These are phyloP conservation scores for Drosophila insularis DNA, from an alignment of 1,140 invertebrate genomes.

Conservation along the genomic window DNA sequence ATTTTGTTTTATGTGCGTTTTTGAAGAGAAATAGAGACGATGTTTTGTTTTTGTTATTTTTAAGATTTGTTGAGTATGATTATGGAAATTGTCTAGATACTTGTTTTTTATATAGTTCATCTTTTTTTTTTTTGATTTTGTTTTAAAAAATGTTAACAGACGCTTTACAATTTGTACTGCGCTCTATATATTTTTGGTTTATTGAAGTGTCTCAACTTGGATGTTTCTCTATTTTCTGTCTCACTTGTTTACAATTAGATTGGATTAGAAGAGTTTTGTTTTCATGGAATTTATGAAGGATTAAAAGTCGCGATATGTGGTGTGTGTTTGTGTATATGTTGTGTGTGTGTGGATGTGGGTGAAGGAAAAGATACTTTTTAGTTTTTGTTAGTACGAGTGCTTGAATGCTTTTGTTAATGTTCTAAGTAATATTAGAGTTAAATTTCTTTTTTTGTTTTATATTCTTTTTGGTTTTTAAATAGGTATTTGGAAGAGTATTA, in stretches of 20 bases:
- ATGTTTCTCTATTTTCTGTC: neutral
- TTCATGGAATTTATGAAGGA: constrained; percentile 21
- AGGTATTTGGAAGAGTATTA: constrained; percentile 76
- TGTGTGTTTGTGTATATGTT: constrained; percentile 28
- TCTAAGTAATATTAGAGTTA: constrained; percentile 59
- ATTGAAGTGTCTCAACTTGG: constrained; percentile 25
- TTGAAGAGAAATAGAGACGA: constrained; percentile 16
- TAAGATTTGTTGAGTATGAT: constrained; percentile 18
- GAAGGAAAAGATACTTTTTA: constrained; percentile 33
- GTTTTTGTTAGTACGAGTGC: constrained; percentile 43
- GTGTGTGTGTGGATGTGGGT: constrained; percentile 24
- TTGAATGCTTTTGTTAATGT: constrained; percentile 48
- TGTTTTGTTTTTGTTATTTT: constrained; percentile 17
- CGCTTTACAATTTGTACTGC: constrained; percentile 43
- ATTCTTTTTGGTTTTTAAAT: constrained; percentile 46
- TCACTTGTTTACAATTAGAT: constrained; percentile 27
- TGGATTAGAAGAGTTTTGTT: constrained; percentile 24
- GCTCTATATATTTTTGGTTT: constrained; percentile 19
- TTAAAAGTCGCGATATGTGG: constrained; percentile 67
- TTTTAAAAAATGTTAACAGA: constrained; percentile 45
- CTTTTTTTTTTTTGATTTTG: constrained; percentile 25
- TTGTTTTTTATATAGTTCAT: neutral
- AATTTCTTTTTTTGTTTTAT: constrained; percentile 37
- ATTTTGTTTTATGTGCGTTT: constrained; percentile 44
- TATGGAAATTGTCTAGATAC: constrained; percentile 14